Base-by-base conservation (phyloP, 1,140 invertebrate genomes). In the Drosophila takahashii region DNA sequence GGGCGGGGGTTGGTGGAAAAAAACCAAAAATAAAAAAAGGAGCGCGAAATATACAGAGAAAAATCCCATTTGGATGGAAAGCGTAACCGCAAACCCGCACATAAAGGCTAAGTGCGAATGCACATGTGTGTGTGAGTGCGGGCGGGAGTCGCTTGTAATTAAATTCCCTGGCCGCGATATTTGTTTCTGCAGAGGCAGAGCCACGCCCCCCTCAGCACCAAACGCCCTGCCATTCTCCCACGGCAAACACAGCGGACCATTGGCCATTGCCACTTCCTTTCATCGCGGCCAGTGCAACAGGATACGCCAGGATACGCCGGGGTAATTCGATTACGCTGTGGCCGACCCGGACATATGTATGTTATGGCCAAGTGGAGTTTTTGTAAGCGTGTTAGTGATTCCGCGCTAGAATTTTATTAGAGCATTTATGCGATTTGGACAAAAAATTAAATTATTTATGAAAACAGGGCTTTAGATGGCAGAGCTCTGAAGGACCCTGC, bases 141-240 rank as follows among this genome's bases (percentile, higher is more conserved):
- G 22, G 67, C 53, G 60, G 62, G 66, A 32, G 50, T 65, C 56
- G 76, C 65, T 64, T 87, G 79, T 89, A 89, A 89, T 89, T 89
- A 89, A 89, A 89, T 89, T 89, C 85, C 77, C 71, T 89, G 60
- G 80, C 79, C 74, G 84, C 79, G 78, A 80, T 89, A 89, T 89
- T 89, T 89, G 84, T 83, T 89, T 87, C 77, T 72, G 54, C 64
- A 62, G 60, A 51, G 29, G 29, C 29, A 32, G 29, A 2, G 29
- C 29, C 29, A 32, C 29, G 29, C 29, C 29, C 29, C 29, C 8
- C 22, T 22, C 3, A 22, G 6, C 29, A 47, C 54, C 50, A 48
- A 39, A 48, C 48, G 50, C 39, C 41, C 13, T 1, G 13, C 51
- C 57, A 29, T 3, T 22, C 13, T 7, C 6, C 6, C 22, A 27